These are phyloP conservation scores for Pipa parva DNA, from an alignment of 2,113 vertebrate species.

Conservation along the genomic window DNA sequence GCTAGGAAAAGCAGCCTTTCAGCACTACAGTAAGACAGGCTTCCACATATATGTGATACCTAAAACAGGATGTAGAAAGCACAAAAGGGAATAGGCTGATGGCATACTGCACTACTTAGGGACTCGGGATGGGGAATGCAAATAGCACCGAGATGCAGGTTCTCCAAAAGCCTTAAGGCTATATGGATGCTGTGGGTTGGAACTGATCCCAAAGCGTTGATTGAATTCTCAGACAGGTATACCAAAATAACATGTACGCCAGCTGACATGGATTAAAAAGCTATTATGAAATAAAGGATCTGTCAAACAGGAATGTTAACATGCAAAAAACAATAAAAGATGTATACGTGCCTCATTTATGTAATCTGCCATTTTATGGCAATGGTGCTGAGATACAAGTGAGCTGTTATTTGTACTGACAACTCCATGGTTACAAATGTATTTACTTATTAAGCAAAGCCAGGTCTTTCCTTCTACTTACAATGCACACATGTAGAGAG, in stretches of 20 bases:
- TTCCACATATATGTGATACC: conserved; percentile 36
- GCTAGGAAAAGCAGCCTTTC: conserved; percentile 38
- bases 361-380: background rate
- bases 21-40: conserved; percentile 34
- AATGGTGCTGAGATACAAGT: background rate
- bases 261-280: conserved; percentile 23
- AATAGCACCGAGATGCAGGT: conserved; percentile 5
- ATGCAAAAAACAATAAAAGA: conserved; percentile 4
- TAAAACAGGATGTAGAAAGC: conserved; percentile 24
- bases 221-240: conserved; percentile 36
- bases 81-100: conserved; percentile 39
- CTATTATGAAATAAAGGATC: conserved; percentile 20
- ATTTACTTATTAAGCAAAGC: too few species aligned
- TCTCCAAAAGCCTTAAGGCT: conserved; percentile 13
- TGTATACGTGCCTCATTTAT: background rate
- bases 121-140: conserved; percentile 20
- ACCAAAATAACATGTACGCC: conserved; percentile 28
- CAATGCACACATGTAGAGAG: too few species aligned
- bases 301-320: conserved; percentile 3
- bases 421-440: background rate
- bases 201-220: conserved; percentile 24
- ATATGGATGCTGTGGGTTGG: conserved; percentile 29
- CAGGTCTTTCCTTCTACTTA: too few species aligned
- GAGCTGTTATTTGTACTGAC: background rate
- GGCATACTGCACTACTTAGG: conserved; percentile 23